Evolutionary conservation across 2,797 vertebrate species (phyloP), one percentile per base, ranked within the genome.

Genomic region (Anolis apletophallus): DNA sequence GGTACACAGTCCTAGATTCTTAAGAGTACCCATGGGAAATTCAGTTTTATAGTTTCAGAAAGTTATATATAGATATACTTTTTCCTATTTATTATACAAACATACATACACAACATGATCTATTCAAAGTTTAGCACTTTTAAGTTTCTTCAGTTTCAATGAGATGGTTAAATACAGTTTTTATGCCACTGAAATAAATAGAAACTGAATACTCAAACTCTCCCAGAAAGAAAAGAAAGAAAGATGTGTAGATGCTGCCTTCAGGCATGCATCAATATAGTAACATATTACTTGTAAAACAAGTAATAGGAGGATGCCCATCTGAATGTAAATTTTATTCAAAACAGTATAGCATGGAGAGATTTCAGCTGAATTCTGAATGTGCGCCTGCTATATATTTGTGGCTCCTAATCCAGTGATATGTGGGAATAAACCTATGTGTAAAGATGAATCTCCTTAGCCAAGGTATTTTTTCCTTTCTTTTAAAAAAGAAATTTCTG

Each of bases 401-500:
- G 3, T 59, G 17, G 19, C n/a, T 19, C 16, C 32, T 40, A 50
- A 29, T 73, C n/a, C 23, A 64, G n/a, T 23, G 13, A 50, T 40
- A 26, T 76, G 26, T 13, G 19, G 75, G 11, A 50, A 46, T 34
- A 19, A 50, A 23, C 1, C 46, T 59, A 21, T 34, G 72, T 23
- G 14, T 72, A 3, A 4, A 61, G 55, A 14, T 92, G 71, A 68
- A 2, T 90, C 92, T 83, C 87, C 89, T 91, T 87, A 92, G 81
- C 17, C 23, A 23, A 76, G 50, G 13, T 54, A 32, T 19, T 52
- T 23, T 55, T 19, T 46, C 46, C 46, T 69, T 69, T 64, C 74
- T 83, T 75, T 80, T 61, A 91, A 87, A 87, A 5, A 23, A 50
- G 86, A 88, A 88, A 86, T 77, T 80, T 14, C 88, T 71, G 4